Evolutionary conservation across 1,140 invertebrate species (phyloP).

Genomic region (Himalopsyche phryganea): DNA sequence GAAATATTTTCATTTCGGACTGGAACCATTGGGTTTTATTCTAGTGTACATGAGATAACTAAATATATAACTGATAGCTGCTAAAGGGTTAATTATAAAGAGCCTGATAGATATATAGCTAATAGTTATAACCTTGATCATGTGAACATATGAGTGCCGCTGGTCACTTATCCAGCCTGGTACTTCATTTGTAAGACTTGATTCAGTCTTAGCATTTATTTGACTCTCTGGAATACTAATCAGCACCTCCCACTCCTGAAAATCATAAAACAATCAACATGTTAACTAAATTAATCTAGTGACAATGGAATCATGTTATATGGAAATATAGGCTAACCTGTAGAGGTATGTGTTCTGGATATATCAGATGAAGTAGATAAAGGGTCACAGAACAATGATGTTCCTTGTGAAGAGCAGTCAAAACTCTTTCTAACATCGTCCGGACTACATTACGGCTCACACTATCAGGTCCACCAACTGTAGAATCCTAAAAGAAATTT

Average conservation of each 20-base stretch:
- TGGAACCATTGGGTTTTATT: too few relatives aligned
- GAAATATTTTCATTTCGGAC: too few relatives aligned
- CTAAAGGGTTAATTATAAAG: too few relatives aligned
- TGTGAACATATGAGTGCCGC: slow-evolving; percentile 10
- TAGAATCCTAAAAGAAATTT: slow-evolving; percentile 13
- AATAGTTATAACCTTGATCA: slow-evolving; percentile 23
- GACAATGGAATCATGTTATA: too few relatives aligned
- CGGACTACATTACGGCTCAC: slow-evolving; percentile 19
- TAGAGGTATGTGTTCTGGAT: slow-evolving; percentile 27
- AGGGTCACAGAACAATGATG: slow-evolving; percentile 23
- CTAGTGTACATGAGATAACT: too few relatives aligned
- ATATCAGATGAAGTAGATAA: slow-evolving; percentile 30
- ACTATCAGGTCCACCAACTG: slow-evolving; percentile 8
- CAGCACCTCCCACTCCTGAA: slow-evolving; percentile 31
- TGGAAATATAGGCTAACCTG: slow-evolving; percentile 14
- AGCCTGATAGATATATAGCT: too few relatives aligned
- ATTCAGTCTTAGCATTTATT: slow-evolving; percentile 13
- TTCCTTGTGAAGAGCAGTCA: slow-evolving; percentile 28
- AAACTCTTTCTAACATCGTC: slow-evolving; percentile 24
- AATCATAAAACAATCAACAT: not conserved
- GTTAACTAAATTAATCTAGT: too few relatives aligned
- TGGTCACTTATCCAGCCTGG: slow-evolving; percentile 22
- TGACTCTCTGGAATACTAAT: slow-evolving; percentile 24
- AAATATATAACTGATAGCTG: too few relatives aligned
- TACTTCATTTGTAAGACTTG: slow-evolving; percentile 5